Evolutionary conservation across 2,888 invertebrate species (phyloP).

Genomic region (Eledona agricola): DNA sequence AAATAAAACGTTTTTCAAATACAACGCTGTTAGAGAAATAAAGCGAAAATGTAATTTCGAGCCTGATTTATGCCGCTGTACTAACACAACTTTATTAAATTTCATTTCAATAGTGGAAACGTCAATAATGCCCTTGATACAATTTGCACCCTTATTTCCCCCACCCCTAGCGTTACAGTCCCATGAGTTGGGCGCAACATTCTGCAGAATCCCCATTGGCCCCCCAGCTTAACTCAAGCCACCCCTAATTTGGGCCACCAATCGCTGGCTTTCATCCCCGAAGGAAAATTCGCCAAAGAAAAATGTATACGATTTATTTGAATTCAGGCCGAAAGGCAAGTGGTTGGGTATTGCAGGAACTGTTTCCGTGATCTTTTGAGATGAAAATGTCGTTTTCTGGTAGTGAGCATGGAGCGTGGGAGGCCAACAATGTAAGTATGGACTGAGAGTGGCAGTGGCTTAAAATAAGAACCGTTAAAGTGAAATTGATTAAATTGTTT

Average conservation of each 20-base stretch:
- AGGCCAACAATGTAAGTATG: constrained; percentile 56
- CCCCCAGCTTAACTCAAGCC: constrained; percentile 8
- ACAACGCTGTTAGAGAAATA: no score
- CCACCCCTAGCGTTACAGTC: constrained; percentile 1
- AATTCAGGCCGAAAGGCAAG: constrained; percentile 12
- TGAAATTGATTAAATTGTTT: constrained; percentile 13
- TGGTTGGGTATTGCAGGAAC: neutral
- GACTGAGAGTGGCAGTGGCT: no score
- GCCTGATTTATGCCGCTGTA: no score
- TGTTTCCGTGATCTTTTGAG: constrained; percentile 36
- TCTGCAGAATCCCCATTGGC: constrained; percentile 21
- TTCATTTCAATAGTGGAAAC: no score
- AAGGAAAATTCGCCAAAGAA: no score
- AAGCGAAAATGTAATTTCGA: no score
- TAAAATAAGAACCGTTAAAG: no score
- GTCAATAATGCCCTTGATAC: constrained; percentile 17
- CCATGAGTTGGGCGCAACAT: constrained; percentile 10
- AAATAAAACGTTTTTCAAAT: no score
- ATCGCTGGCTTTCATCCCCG: constrained; percentile 5
- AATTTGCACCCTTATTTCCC: neutral
- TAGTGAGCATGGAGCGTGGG: constrained; percentile 60
- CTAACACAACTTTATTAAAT: no score
- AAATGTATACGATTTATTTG: constrained; percentile 1
- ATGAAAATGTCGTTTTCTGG: constrained; percentile 62
- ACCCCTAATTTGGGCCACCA: constrained; percentile 19